A percentile compares a stretch with the other conserved stretches of the same genome.
Conservation (phyloP, 2,113 vertebrate species). For the Ctenomys sociabilis region DNA sequence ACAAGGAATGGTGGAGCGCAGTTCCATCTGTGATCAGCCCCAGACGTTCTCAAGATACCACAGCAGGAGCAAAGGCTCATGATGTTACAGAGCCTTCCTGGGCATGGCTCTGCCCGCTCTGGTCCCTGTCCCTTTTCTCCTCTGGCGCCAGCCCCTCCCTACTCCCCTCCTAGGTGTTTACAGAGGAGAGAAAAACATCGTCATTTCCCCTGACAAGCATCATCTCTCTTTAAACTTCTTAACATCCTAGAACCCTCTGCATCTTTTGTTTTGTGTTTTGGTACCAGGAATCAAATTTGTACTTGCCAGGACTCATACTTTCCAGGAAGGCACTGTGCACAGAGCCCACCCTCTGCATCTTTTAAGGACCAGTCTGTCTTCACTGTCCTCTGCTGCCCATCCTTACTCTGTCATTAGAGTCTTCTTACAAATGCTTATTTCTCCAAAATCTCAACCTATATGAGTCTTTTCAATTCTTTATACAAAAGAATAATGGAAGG, state of each 20-base stretch:
- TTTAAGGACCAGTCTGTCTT: background rate
- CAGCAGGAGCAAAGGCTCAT: background rate
- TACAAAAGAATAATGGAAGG: background rate
- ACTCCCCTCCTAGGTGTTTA: too few species aligned
- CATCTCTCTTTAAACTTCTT: background rate
- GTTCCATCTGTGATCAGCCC: background rate
- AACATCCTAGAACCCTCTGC: background rate
- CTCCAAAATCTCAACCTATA: background rate
- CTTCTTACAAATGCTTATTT: conserved; percentile 11
- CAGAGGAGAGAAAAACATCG: background rate
- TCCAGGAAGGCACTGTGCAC: too few species aligned
- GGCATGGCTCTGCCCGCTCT: background rate
- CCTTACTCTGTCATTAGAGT: background rate
- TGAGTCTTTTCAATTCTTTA: background rate
- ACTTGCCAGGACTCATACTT: too few species aligned
- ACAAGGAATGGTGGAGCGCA: too few species aligned
- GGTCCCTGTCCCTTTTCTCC: background rate
- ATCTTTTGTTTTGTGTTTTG: background rate
- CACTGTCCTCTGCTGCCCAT: background rate
- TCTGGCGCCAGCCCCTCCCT: too few species aligned
- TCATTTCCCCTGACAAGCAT: background rate
- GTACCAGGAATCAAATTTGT: too few species aligned
- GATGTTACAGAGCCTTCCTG: background rate
- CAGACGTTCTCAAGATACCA: background rate
- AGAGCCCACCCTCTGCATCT: background rate